Evolutionary conservation across 2,797 vertebrate genomes (phyloP), one percentile per base, ranked within the genome.

Genomic region (Melanotaenia boesemani): DNA sequence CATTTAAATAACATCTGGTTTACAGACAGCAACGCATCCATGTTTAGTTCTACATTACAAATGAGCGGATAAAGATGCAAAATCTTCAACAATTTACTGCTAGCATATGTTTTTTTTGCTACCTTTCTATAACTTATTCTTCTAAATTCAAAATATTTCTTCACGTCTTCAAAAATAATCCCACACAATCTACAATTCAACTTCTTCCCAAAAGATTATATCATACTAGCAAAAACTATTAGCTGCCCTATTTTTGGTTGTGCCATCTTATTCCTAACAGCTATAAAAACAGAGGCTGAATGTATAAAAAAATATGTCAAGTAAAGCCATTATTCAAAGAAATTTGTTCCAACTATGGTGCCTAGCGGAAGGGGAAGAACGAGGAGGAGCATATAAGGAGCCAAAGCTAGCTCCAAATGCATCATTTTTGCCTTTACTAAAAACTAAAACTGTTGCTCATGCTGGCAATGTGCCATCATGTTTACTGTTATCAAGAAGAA

Each of bases 401-500:
- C 9, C 36, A 2, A 37, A 26, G 26, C 26, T 26, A 37, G 36
- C 36, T 37, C 36, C 36, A 37, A 37, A 37, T 8, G 36, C 39
- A 34, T 60, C 1, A 11, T 55, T 55, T 66, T 26, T 54, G 12
- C 59, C 60, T 28, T 3, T n/a, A n/a, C 11, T 58, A 48, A 9
- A 50, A 9, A 50, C 56, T 63, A 5, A 11, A 50, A 58, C 32
- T 52, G 54, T n/a, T 13, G 44, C 56, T 77, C 59, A 15, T 58
- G 50, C 57, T 22, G 58, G 80, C 54, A 77, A 63, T 44, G 52
- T 41, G 54, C 11, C 63, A 50, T 65, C 5, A 0, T 22, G 48
- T 67, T 74, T 24, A 67, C 12, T 60, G 71, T 32, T 52, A 34
- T 67, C 67, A 62, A 77, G 64, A 76, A 36, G 1, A 50, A 52